These are phyloP conservation scores for Clarias platycephalus DNA, from an alignment of 2,797 vertebrate genomes.

Conservation along the genomic window DNA sequence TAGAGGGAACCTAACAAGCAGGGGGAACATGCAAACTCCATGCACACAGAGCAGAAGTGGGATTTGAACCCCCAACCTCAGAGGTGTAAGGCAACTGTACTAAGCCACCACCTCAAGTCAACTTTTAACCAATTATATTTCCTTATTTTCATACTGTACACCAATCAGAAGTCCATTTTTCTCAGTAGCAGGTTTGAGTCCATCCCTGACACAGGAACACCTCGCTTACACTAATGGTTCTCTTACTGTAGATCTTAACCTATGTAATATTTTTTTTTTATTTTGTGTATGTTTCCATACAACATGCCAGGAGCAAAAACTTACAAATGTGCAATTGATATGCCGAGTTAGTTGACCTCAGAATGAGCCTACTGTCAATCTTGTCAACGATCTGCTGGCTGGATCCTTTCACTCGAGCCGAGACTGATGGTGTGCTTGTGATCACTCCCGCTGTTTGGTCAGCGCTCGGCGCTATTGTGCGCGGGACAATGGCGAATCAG, in stretches of 20 bases:
- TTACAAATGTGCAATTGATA: background rate
- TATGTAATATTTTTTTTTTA: too few relatives aligned
- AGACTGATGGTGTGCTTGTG: conserved; percentile 43
- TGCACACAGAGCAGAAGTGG: too few relatives aligned
- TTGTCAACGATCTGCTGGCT: conserved; percentile 32
- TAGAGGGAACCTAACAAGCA: too few relatives aligned
- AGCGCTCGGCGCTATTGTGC: conserved; percentile 31
- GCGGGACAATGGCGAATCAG: conserved; percentile 47
- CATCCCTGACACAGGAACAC: background rate
- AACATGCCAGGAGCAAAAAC: background rate
- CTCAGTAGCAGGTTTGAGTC: background rate
- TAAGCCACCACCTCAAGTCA: too few relatives aligned
- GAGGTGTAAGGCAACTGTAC: too few relatives aligned
- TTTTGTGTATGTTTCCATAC: background rate
- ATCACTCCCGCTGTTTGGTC: conserved; percentile 45
- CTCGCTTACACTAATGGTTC: background rate
- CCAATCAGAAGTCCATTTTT: background rate
- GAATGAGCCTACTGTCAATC: conserved; percentile 9
- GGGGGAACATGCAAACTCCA: too few relatives aligned
- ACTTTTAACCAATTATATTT: background rate
- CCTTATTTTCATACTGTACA: background rate
- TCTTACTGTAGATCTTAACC: background rate
- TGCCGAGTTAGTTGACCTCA: background rate
- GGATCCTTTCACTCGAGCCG: conserved; percentile 32
- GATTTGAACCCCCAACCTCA: too few relatives aligned